Evolutionary conservation across 2,888 invertebrate genomes (phyloP), one percentile per base, ranked within the genome.

Genomic region (Hemicrepidius hirtus): DNA sequence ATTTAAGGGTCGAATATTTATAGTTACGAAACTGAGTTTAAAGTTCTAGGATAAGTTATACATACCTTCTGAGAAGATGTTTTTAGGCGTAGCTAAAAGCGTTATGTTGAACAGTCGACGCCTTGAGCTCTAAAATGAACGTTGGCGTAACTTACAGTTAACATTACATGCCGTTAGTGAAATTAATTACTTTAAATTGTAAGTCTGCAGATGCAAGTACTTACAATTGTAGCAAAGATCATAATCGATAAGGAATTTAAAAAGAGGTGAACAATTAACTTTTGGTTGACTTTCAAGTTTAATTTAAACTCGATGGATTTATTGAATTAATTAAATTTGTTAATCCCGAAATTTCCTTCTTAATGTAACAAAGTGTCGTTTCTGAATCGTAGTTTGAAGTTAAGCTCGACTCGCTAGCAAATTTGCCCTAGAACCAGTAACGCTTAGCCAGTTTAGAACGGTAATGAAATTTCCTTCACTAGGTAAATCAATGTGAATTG

Each of bases 401-500:
- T 68, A 20, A 40, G 50, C 35, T 32, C 37, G 28, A 49, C 20
- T 64, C 21, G 35, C n/a, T 64, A 35, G 35, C 62, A 63, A 60
- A 55, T 40, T 63, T 60, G 60, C 59, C 16, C 57, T 68, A 50
- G 35, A 59, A 63, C 60, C 68, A 70, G 44, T 53, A 63, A 57
- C 70, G 63, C 70, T 63, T 70, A 64, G 64, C 64, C 64, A 41
- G 55, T 57, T 63, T 70, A 70, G 70, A 68, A 46, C 63, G 46
- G 63, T 70, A 70, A 70, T 70, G 70, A 70, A 70, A 70, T 70
- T 70, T 70, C 63, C 70, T 70, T 57, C 68, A 60, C 70, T 70
- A 70, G 64, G 70, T 70, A 70, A 70, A 70, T 70, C 70, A 70
- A 70, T 70, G 64, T 57, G 70, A 70, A 70, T 70, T 64, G 70